Conservation (phyloP, 1,140 invertebrate species). For the Holotrichia oblita region DNA sequence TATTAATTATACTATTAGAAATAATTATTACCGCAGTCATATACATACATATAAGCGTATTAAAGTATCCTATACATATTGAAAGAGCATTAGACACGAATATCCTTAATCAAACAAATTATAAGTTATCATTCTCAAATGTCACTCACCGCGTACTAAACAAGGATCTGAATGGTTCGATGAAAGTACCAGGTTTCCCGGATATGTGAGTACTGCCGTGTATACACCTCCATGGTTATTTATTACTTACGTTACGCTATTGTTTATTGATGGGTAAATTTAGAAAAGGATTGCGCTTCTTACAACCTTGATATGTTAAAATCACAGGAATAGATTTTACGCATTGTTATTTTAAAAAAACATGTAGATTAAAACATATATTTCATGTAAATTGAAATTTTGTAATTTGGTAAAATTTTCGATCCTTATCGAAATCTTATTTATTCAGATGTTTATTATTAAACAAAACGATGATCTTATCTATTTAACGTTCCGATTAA, state of each 20-base stretch:
- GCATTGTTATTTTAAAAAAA: too few relatives aligned
- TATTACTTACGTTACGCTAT: neutral
- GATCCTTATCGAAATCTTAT: too few relatives aligned
- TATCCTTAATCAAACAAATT: neutral
- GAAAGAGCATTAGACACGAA: neutral
- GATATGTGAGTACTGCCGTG: neutral
- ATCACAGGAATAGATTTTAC: neutral
- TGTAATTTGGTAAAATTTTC: too few relatives aligned
- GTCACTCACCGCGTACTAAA: slow-evolving; percentile 3
- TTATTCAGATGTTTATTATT: too few relatives aligned
- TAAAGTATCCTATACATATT: neutral
- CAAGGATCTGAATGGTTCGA: neutral
- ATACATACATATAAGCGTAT: neutral
- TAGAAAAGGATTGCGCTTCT: neutral
- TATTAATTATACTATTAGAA: slow-evolving; percentile 1
- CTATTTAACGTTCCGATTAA: too few relatives aligned
- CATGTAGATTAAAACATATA: too few relatives aligned
- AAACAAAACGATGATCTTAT: too few relatives aligned
- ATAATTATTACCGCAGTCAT: neutral
- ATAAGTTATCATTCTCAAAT: neutral
- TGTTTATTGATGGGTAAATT: neutral
- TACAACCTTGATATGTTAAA: neutral
- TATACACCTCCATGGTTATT: neutral
- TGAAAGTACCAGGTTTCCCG: slow-evolving; percentile 3
- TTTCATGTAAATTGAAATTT: too few relatives aligned